Percentiles rank a stretch among this genome's conserved stretches.
Evolutionary conservation across 2,797 vertebrate genomes (phyloP).

Genomic region (Heliangelus exortis): DNA sequence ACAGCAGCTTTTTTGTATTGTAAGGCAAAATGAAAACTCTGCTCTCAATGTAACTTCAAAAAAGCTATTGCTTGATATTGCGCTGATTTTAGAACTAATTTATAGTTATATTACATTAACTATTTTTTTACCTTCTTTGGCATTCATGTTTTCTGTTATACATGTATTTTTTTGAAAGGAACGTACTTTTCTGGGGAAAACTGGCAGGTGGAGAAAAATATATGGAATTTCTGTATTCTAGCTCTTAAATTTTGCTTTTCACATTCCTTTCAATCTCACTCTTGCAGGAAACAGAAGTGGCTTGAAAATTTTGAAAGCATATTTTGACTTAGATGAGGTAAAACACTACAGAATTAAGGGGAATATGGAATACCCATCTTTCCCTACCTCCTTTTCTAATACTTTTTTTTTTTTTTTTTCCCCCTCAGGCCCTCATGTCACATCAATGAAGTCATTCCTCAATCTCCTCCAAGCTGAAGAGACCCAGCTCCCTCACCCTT

Average conservation of each 20-base stretch:
- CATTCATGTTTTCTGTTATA: conserved; percentile 54
- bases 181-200: background rate
- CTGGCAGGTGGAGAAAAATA: background rate
- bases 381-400: background rate
- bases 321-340: background rate
- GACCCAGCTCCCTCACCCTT: too few relatives aligned
- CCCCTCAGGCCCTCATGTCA: background rate
- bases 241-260: background rate
- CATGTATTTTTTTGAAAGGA: background rate
- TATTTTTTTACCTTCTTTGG: conserved; percentile 54
- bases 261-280: background rate
- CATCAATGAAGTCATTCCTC: too few relatives aligned
- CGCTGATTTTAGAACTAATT: background rate
- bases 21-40: background rate
- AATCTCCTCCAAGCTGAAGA: too few relatives aligned
- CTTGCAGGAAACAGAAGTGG: background rate
- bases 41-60: background rate
- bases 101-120: background rate
- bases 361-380: background rate
- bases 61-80: background rate
- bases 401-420: background rate
- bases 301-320: background rate
- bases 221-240: background rate
- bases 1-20: background rate
- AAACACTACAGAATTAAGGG: background rate